Evolutionary conservation across 2,113 vertebrate species (phyloP).

Genomic region (Gallinago jamesoni): DNA sequence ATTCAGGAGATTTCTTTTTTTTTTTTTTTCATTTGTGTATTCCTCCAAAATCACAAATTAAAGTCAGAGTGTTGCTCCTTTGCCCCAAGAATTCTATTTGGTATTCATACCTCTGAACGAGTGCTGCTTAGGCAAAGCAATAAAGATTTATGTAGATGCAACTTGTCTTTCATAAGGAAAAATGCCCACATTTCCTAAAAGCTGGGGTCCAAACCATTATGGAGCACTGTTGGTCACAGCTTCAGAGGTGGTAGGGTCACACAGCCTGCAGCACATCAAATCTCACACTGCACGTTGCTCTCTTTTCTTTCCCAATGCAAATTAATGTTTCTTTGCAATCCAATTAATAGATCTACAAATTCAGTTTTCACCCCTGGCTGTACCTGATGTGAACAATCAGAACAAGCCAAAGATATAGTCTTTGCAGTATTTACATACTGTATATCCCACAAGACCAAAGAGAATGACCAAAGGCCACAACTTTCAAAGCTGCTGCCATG

Average conservation of each 20-base stretch:
- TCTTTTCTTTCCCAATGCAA: background rate
- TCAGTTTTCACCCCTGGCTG: background rate
- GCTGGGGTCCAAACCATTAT: background rate
- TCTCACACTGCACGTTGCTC: background rate
- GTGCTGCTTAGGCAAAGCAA: background rate
- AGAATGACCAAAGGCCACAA: background rate
- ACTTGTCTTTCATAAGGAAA: background rate
- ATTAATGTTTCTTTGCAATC: background rate
- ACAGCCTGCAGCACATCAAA: background rate
- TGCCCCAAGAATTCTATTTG: background rate
- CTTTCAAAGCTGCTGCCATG: background rate
- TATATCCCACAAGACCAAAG: background rate
- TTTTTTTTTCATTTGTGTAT: background rate
- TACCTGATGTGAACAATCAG: background rate
- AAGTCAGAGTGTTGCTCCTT: background rate
- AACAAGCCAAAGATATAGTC: background rate
- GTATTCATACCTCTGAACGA: background rate
- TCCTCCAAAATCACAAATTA: background rate
- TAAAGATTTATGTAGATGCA: background rate
- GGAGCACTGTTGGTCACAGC: background rate
- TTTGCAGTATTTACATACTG: background rate
- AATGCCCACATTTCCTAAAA: background rate
- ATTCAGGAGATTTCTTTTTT: background rate
- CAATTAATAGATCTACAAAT: background rate
- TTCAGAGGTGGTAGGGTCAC: background rate